phyloP scores from a whole-genome alignment of 2,113 vertebrate species.

The Baryphthengus martii region DNA sequence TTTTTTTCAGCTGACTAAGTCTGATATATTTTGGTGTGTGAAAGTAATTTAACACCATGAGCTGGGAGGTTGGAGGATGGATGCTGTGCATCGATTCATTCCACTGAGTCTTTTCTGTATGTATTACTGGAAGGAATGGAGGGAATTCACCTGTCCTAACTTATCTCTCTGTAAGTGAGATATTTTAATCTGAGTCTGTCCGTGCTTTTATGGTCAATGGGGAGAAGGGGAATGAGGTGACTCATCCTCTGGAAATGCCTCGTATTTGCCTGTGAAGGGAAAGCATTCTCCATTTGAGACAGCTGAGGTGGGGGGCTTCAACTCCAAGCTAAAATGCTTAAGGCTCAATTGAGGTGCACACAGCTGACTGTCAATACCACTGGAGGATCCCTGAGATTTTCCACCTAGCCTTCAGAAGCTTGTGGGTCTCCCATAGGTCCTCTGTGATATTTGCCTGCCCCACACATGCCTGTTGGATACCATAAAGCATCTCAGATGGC shows the following conservation, averaged over 20 bases:
- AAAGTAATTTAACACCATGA: background rate
- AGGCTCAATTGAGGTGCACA: background rate
- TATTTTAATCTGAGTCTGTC: slow-evolving; percentile 23
- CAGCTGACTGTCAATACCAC: background rate
- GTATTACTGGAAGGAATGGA: background rate
- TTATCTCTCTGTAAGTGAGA: background rate
- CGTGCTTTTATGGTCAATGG: background rate
- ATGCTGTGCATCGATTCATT: background rate
- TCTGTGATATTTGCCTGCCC: background rate
- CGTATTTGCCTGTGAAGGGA: background rate
- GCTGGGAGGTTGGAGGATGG: background rate
- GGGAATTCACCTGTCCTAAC: slow-evolving; percentile 23
- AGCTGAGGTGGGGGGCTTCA: background rate
- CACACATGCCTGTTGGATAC: background rate
- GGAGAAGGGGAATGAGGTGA: background rate
- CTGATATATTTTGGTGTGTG: background rate
- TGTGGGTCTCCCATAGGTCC: background rate
- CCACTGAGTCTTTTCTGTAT: background rate
- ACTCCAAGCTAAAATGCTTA: background rate
- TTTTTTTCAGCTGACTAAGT: slow-evolving; percentile 24
- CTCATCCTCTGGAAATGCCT: slow-evolving; percentile 4
- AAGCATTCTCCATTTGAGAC: background rate
- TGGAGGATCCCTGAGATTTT: background rate
- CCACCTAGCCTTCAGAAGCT: background rate
- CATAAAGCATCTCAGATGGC: background rate